Conservation (phyloP, 1,140 invertebrate species). For the Myzus persicae region DNA sequence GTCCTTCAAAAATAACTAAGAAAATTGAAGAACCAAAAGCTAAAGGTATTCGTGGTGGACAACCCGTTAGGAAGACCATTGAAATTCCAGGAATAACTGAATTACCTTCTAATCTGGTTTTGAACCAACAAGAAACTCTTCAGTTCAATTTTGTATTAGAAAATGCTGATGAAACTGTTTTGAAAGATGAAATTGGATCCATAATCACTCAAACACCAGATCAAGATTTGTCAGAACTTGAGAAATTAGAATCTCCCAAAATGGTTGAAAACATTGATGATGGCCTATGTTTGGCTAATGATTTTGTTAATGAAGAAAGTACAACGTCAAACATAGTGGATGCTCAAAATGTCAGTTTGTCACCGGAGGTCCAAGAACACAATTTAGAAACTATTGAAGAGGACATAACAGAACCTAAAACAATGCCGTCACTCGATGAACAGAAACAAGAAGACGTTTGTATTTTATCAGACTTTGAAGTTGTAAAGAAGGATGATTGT, state of each 20-base stretch:
- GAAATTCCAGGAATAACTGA: constrained; percentile 47
- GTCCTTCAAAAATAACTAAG: constrained; percentile 7
- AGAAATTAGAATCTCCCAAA: not conserved
- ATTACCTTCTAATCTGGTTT: not conserved
- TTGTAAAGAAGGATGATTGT: constrained; percentile 42
- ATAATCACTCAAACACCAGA: not conserved
- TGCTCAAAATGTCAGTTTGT: not conserved
- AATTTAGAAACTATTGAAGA: constrained; percentile 33
- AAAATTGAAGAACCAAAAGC: constrained; percentile 22
- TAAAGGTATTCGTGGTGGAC: constrained; percentile 22
- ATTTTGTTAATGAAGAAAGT: not conserved
- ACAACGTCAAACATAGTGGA: not conserved
- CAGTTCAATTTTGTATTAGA: not conserved
- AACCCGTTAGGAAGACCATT: constrained; percentile 34
- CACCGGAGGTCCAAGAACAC: not conserved
- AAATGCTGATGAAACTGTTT: not conserved
- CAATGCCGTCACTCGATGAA: not conserved
- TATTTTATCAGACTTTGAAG: constrained; percentile 1
- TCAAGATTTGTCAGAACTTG: not conserved
- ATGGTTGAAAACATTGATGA: not conserved
- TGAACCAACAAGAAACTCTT: not conserved
- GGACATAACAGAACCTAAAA: not conserved
- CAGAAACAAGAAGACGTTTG: not conserved
- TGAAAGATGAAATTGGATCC: not conserved
- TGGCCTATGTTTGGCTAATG: not conserved